Evolutionary conservation across 2,113 vertebrate species (phyloP).

Genomic region (Nesoenas mayeri): DNA sequence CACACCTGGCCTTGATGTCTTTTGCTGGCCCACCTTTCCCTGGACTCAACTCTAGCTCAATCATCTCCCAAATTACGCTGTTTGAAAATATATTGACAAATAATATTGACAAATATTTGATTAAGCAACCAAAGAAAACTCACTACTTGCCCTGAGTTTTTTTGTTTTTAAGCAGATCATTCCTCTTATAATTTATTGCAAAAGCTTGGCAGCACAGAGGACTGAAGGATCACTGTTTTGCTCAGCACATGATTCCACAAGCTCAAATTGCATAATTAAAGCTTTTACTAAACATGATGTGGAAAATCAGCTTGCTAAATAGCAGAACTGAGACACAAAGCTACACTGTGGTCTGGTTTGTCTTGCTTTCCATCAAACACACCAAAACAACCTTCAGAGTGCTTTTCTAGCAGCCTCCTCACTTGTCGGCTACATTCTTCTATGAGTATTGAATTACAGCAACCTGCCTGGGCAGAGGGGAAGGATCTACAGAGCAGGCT

Average conservation of each 20-base stretch:
- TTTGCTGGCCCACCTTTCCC: neutral
- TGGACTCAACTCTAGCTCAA: neutral
- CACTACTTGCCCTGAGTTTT: neutral
- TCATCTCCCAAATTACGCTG: neutral
- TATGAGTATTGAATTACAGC: rapidly evolving
- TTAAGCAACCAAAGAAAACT: neutral
- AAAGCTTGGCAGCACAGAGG: neutral
- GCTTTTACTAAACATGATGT: constrained; percentile 31
- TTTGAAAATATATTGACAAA: neutral
- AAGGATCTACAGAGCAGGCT: neutral
- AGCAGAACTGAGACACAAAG: neutral
- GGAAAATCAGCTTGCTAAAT: constrained; percentile 9
- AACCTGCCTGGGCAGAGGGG: neutral
- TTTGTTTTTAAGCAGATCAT: neutral
- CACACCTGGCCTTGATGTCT: rapidly evolving
- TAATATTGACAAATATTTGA: neutral
- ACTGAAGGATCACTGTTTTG: constrained; percentile 30
- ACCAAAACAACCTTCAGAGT: neutral
- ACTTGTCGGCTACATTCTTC: rapidly evolving
- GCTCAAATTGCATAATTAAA: constrained; percentile 53
- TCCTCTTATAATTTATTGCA: neutral
- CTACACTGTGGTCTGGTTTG: neutral
- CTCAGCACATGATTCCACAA: constrained; percentile 56
- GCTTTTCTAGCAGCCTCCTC: neutral
- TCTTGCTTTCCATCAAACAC: neutral